These are phyloP conservation scores for Cerceris rybyensis DNA, from an alignment of 2,888 invertebrate genomes.

Conservation along the genomic window DNA sequence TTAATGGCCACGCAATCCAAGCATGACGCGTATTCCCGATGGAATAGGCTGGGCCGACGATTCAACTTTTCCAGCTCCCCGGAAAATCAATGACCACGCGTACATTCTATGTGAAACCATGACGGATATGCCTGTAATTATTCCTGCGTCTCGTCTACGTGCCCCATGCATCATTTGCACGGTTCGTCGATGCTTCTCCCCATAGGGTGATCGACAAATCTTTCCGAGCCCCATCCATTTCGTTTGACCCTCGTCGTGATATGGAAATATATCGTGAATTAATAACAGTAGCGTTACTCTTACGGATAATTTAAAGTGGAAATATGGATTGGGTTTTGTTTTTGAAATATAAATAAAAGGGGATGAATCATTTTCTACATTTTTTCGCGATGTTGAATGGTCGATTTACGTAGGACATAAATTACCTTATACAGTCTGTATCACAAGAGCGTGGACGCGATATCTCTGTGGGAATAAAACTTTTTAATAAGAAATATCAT, in stretches of 20 bases:
- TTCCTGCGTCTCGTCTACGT: slow-evolving; percentile 13
- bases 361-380: too few relatives aligned
- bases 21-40: not conserved
- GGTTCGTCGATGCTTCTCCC: slow-evolving; percentile 25
- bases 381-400: too few relatives aligned
- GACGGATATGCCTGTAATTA: slow-evolving; percentile 36
- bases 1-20: not conserved
- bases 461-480: too few relatives aligned
- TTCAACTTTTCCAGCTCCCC: not conserved
- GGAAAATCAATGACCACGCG: slow-evolving; percentile 28
- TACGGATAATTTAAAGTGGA: too few relatives aligned
- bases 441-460: too few relatives aligned
- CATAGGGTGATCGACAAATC: not conserved
- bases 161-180: slow-evolving; percentile 20
- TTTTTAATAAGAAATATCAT: too few relatives aligned
- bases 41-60: slow-evolving; percentile 24
- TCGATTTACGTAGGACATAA: too few relatives aligned
- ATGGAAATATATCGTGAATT: not conserved
- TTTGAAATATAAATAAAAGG: too few relatives aligned
- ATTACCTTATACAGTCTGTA: too few relatives aligned
- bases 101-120: not conserved
- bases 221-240: too few relatives aligned
- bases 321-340: too few relatives aligned
- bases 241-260: not conserved
- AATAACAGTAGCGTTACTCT: not conserved